Conservation (phyloP, 2,797 vertebrate genomes). For the Acipenser ruthenus region DNA sequence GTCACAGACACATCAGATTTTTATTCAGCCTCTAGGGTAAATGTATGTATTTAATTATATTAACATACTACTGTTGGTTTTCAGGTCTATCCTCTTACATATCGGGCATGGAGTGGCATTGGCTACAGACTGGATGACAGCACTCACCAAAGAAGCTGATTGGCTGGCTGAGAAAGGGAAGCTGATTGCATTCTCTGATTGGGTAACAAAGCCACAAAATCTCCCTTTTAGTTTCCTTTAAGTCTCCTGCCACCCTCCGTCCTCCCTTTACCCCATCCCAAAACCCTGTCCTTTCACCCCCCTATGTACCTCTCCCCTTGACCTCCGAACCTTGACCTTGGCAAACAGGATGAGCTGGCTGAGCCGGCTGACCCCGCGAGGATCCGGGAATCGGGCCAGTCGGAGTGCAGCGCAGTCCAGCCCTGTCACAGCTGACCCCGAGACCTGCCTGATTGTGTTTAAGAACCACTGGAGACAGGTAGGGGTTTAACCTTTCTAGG, state of each 20-base stretch:
- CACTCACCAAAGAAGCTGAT: slow-evolving; percentile 39
- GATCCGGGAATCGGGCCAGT: slow-evolving; percentile 56
- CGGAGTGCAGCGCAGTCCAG: slow-evolving; percentile 59
- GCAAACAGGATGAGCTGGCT: slow-evolving; percentile 87
- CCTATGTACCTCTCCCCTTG: slow-evolving; percentile 8
- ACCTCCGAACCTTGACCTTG: slow-evolving; percentile 15
- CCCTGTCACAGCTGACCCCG: slow-evolving; percentile 81
- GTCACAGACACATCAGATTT: no score
- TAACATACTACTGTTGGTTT: background rate
- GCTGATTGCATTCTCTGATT: background rate
- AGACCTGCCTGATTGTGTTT: slow-evolving; percentile 96
- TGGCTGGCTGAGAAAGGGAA: background rate
- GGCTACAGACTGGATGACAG: slow-evolving; percentile 68
- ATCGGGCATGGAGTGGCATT: slow-evolving; percentile 58
- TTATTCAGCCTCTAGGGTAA: no score
- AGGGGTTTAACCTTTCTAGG: no score
- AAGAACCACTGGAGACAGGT: slow-evolving; percentile 98
- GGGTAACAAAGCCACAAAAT: slow-evolving; percentile 5
- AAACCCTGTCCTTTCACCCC: background rate
- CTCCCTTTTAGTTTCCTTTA: slow-evolving; percentile 17
- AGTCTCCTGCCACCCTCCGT: background rate
- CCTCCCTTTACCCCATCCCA: slow-evolving; percentile 14
- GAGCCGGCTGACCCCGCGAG: slow-evolving; percentile 81
- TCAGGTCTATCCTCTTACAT: slow-evolving; percentile 31
- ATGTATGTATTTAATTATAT: no score